A percentile compares a stretch with the other conserved stretches of the same genome.
Conservation (phyloP, 2,113 vertebrate genomes). For the Cathartes aura region DNA sequence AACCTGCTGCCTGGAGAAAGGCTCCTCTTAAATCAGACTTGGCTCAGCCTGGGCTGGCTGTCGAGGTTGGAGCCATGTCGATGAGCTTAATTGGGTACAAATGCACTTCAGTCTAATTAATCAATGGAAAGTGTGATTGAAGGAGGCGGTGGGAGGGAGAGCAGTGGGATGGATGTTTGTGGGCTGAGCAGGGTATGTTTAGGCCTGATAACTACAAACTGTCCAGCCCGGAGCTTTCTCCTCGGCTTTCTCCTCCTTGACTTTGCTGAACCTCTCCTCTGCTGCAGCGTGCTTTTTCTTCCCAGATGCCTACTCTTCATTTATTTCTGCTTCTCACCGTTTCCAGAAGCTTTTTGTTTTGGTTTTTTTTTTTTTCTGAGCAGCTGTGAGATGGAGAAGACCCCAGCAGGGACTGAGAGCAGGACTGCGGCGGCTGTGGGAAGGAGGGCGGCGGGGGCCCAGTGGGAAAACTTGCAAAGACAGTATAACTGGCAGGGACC, state of each 20-base stretch:
- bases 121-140: fast-evolving
- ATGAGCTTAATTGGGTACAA: background rate
- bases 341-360: background rate
- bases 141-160: background rate
- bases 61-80: fast-evolving
- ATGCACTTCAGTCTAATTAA: background rate
- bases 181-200: background rate
- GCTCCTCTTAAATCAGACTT: fast-evolving
- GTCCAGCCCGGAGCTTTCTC: background rate
- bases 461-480: background rate
- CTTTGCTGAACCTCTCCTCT: background rate
- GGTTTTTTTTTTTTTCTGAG: background rate
- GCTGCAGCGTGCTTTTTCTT: background rate
- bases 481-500: background rate
- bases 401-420: fast-evolving
- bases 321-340: background rate
- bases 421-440: background rate
- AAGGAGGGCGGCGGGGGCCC: background rate
- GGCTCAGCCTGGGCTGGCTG: background rate
- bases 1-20: background rate
- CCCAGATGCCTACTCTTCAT: background rate
- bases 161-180: fast-evolving
- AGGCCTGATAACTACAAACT: background rate
- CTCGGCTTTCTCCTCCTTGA: too few species aligned
- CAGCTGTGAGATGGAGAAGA: background rate